Conservation (phyloP, 1,140 invertebrate species). For the Cardiocondyla obscurior region DNA sequence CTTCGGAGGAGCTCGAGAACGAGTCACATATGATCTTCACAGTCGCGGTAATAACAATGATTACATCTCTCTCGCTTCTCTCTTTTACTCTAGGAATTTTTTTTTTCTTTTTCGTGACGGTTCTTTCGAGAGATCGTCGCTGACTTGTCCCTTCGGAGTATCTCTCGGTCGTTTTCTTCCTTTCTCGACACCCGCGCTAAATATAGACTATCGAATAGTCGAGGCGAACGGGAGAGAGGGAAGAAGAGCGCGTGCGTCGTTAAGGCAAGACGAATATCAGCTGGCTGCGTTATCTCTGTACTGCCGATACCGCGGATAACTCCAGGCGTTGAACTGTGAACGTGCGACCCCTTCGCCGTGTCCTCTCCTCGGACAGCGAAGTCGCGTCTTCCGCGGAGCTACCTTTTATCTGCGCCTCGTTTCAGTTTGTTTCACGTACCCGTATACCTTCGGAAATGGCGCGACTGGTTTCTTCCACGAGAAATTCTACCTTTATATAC, state of each 20-base stretch:
- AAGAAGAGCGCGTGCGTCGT: conserved; percentile 49
- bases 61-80: neutral
- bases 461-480: neutral
- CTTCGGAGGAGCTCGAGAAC: neutral
- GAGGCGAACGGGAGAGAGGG: neutral
- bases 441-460: neutral
- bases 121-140: conserved; percentile 15
- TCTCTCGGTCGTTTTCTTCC: neutral
- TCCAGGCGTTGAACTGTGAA: conserved; percentile 43
- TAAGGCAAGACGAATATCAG: conserved; percentile 29
- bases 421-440: neutral
- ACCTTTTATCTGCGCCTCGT: neutral
- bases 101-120: neutral
- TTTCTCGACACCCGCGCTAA: conserved; percentile 18
- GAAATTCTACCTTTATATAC: neutral
- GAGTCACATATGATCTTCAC: conserved; percentile 3
- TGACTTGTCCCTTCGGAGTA: conserved; percentile 26
- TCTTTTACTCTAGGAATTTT: neutral
- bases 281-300: neutral
- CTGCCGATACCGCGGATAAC: conserved; percentile 20
- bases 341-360: conserved; percentile 11
- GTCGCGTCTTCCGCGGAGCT: conserved; percentile 16
- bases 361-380: neutral
- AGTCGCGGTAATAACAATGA: conserved; percentile 22
- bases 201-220: conserved; percentile 45